Conservation (phyloP, 2,888 invertebrate genomes). For the Cantharis flavilabris region DNA sequence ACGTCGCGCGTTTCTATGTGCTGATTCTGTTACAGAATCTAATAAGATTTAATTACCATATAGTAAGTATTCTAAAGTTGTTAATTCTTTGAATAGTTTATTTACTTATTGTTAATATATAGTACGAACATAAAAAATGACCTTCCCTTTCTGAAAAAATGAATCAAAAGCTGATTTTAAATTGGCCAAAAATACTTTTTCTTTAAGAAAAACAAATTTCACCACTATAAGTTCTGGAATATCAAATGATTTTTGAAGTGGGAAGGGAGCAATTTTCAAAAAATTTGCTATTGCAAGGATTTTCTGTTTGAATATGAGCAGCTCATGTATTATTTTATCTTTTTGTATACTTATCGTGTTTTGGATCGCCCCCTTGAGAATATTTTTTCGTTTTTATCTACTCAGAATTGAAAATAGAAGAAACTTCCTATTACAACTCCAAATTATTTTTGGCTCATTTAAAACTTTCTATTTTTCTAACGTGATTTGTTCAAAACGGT, state of each 20-base stretch:
- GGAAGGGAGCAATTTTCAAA: too few relatives aligned
- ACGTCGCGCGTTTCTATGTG: slow-evolving; percentile 40
- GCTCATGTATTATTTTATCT: too few relatives aligned
- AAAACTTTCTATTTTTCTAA: neutral
- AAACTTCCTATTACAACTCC: too few relatives aligned
- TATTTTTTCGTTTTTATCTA: too few relatives aligned
- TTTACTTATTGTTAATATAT: neutral
- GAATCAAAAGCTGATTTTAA: neutral
- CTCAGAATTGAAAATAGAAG: neutral
- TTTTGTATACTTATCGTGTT: too few relatives aligned
- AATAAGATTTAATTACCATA: slow-evolving; percentile 37
- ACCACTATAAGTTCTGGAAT: too few relatives aligned
- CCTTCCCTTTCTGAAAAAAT: neutral
- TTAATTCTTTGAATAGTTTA: slow-evolving; percentile 12
- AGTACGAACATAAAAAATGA: neutral
- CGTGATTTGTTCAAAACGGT: neutral
- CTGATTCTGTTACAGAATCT: slow-evolving; percentile 26
- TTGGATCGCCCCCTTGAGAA: too few relatives aligned
- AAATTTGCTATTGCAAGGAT: too few relatives aligned
- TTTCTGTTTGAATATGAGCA: too few relatives aligned
- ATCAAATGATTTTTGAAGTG: too few relatives aligned
- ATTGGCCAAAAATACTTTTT: neutral
- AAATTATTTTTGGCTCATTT: neutral
- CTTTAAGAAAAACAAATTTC: neutral
- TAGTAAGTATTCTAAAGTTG: slow-evolving; percentile 34